A percentile compares a stretch with the other conserved stretches of the same genome.
Conservation (phyloP, 2,797 vertebrate species). For the Rhynchonycteris naso region DNA sequence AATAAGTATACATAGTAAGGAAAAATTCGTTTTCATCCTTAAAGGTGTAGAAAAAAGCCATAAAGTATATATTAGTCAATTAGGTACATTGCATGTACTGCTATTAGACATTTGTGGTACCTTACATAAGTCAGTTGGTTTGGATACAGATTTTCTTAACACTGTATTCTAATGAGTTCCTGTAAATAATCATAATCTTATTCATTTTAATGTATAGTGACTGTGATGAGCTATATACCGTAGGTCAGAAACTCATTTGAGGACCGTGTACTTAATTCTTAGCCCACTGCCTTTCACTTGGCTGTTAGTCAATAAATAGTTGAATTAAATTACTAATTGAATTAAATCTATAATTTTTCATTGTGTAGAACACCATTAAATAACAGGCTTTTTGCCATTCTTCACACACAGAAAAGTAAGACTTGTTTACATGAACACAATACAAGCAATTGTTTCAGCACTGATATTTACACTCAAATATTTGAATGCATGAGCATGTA, state of each 20-base stretch:
- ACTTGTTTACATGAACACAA: neutral
- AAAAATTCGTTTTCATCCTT: constrained; percentile 6
- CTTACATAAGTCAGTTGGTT: neutral
- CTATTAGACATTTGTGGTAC: neutral
- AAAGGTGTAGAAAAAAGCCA: neutral
- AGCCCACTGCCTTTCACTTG: neutral
- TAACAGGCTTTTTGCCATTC: neutral
- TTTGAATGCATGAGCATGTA: constrained; percentile 59
- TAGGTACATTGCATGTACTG: neutral
- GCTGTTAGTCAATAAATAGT: constrained; percentile 1
- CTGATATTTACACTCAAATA: constrained; percentile 60
- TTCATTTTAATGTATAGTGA: neutral
- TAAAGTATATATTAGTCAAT: neutral
- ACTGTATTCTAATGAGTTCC: neutral
- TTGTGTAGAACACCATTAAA: neutral
- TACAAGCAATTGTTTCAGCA: constrained; percentile 33
- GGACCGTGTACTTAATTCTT: neutral
- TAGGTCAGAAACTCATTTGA: constrained; percentile 11
- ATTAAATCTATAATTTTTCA: constrained; percentile 45
- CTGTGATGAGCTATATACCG: neutral
- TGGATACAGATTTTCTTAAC: constrained; percentile 9
- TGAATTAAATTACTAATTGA: constrained; percentile 36
- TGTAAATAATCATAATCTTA: neutral
- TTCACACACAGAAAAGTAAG: constrained; percentile 41
- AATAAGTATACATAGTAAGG: neutral